Percentiles rank a stretch among this genome's conserved stretches.
Evolutionary conservation across 1,140 invertebrate genomes (phyloP).

Genomic region (Drosophila subobscura): DNA sequence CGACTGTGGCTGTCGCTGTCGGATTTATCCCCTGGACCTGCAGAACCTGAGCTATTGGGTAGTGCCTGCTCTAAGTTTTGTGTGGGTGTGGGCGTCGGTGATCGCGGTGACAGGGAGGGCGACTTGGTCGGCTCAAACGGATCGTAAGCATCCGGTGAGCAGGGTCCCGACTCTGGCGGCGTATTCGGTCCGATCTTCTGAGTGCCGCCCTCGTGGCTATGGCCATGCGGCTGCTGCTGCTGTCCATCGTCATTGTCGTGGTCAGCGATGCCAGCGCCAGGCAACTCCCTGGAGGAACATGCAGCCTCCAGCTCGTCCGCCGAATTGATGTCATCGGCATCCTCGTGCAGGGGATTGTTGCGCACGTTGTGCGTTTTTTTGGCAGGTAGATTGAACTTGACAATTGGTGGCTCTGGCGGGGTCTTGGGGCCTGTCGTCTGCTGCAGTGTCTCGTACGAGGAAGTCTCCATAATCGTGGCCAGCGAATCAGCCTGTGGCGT

Average conservation of each 20-base stretch:
- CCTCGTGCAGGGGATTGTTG: conserved; percentile 87
- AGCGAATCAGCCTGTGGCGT: conserved; percentile 59
- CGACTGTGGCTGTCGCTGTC: conserved; percentile 28
- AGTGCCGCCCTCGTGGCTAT: conserved; percentile 38
- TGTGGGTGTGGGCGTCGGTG: conserved; percentile 63
- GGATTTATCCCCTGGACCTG: conserved; percentile 31
- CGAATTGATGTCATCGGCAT: conserved; percentile 83
- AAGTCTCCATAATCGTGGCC: conserved; percentile 75
- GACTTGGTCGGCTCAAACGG: conserved; percentile 94
- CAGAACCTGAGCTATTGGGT: conserved; percentile 13
- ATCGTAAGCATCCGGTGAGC: conserved; percentile 89
- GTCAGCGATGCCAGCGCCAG: conserved; percentile 4
- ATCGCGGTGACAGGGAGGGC: conserved; percentile 85
- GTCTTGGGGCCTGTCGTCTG: conserved; percentile 87
- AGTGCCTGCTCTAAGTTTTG: conserved; percentile 49
- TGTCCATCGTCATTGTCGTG: no score
- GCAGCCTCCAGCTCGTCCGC: conserved; percentile 63
- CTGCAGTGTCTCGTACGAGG: conserved; percentile 68
- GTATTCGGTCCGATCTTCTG: conserved; percentile 84
- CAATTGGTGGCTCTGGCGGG: conserved; percentile 88
- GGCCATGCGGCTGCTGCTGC: conserved; percentile 18
- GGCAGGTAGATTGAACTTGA: conserved; percentile 87
- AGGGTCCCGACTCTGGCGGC: conserved; percentile 82
- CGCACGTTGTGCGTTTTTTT: conserved; percentile 86
- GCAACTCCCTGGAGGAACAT: conserved; percentile 36